Evolutionary conservation across 2,888 invertebrate genomes (phyloP).

Genomic region (Mesopsocus fuscifrons): DNA sequence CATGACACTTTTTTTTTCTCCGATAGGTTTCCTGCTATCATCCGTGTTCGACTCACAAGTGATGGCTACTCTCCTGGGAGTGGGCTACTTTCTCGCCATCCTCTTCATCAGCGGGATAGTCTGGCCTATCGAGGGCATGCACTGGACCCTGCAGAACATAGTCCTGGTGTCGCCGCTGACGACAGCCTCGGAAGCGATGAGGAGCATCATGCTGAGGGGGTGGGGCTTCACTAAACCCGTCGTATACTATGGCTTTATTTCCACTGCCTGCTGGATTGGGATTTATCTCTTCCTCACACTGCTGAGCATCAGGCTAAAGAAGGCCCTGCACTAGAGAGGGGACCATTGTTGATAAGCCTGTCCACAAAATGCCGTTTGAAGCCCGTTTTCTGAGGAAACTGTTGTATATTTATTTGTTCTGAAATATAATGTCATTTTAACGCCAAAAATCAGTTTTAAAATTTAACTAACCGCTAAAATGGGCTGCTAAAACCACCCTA

Average conservation of each 20-base stretch:
- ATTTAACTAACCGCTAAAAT: no score
- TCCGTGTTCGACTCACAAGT: conserved; percentile 16
- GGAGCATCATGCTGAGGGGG: conserved; percentile 60
- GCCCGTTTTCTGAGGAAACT: no score
- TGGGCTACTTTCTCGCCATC: conserved; percentile 16
- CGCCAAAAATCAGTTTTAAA: no score
- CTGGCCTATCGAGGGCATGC: conserved; percentile 53
- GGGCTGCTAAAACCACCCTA: no score
- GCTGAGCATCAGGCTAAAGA: conserved; percentile 25
- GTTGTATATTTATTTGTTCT: no score
- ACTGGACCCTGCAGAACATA: conserved; percentile 31
- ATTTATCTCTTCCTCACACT: conserved; percentile 35
- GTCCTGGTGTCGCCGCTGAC: conserved; percentile 60
- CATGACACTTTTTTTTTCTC: no score
- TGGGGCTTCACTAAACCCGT: conserved; percentile 42
- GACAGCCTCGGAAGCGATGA: conserved; percentile 51
- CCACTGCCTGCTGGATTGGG: conserved; percentile 43
- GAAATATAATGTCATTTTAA: no score
- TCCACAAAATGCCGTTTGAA: no score
- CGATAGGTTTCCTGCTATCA: conserved; percentile 17
- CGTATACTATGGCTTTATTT: conserved; percentile 55
- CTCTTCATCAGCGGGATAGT: conserved; percentile 25
- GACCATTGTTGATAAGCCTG: no score
- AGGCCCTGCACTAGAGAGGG: conserved; percentile 3
- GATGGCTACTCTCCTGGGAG: conserved; percentile 16